Percentiles rank a stretch among this genome's conserved stretches.
Conservation (phyloP, 37 sponge, comb jelly and placozoan genomes). For the Beroe ovata region DNA sequence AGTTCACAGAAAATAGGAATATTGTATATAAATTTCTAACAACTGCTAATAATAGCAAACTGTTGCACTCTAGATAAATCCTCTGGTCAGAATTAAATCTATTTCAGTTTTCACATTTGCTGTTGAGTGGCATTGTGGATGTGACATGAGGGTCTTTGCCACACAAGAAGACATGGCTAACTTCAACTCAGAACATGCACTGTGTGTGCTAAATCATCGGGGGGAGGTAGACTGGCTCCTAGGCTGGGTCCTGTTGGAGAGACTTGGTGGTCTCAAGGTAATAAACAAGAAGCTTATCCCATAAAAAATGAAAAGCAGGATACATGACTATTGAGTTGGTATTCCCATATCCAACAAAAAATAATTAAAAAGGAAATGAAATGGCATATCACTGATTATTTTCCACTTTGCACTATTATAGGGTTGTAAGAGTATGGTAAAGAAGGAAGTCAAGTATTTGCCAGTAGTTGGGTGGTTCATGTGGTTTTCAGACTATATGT, state of each 20-base stretch:
- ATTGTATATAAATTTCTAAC: too few relatives aligned
- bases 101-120: slow-evolving; percentile 54
- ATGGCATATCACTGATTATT: too few relatives aligned
- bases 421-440: slow-evolving; percentile 83
- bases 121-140: slow-evolving; percentile 54
- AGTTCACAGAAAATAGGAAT: too few relatives aligned
- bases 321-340: too few relatives aligned
- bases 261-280: slow-evolving; percentile 80
- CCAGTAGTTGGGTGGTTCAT: slow-evolving; percentile 92
- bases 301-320: too few relatives aligned
- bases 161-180: slow-evolving; percentile 43
- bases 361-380: too few relatives aligned
- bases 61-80: too few relatives aligned
- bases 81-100: neutral
- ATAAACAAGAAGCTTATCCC: neutral
- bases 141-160: slow-evolving; percentile 19
- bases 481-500: slow-evolving; percentile 82
- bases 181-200: slow-evolving; percentile 75
- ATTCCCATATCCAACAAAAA: too few relatives aligned
- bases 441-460: slow-evolving; percentile 81
- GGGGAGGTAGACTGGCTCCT: slow-evolving; percentile 98
- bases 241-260: slow-evolving; percentile 79
- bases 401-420: slow-evolving; percentile 54
- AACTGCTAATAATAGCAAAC: too few relatives aligned
- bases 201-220: slow-evolving; percentile 81